Evolutionary conservation across 2,888 invertebrate genomes (phyloP).

Genomic region (Cheilosia grossa): DNA sequence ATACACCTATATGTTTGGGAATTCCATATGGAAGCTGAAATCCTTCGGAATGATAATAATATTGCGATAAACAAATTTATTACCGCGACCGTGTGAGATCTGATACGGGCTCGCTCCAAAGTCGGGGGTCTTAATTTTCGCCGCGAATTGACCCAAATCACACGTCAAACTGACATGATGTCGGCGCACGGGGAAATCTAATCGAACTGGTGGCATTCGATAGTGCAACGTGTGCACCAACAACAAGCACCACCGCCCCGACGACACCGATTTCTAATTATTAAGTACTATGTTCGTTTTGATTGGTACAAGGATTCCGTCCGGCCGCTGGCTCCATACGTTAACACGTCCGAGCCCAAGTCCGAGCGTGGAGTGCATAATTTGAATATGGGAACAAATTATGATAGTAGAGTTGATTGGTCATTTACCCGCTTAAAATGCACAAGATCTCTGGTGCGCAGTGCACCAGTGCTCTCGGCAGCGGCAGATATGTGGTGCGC

Average conservation of each 20-base stretch:
- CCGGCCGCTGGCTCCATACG: conserved; percentile 58
- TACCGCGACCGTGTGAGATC: conserved; percentile 73
- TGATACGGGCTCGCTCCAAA: conserved; percentile 47
- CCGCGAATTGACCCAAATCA: conserved; percentile 61
- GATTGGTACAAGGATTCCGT: conserved; percentile 72
- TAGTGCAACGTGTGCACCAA: conserved; percentile 26
- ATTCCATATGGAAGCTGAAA: conserved; percentile 72
- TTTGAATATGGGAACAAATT: conserved; percentile 74
- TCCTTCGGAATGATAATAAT: conserved; percentile 74
- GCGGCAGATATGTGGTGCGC: conserved; percentile 13
- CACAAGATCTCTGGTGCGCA: conserved; percentile 16
- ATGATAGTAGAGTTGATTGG: conserved; percentile 72
- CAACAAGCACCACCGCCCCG: conserved; percentile 26
- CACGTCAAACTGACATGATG: conserved; percentile 44
- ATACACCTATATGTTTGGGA: conserved; percentile 21
- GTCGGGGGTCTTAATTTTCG: conserved; percentile 58
- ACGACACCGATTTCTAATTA: conserved; percentile 72
- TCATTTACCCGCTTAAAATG: conserved; percentile 70
- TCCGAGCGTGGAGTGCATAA: conserved; percentile 64
- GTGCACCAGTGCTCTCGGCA: not conserved
- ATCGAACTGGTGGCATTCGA: conserved; percentile 62
- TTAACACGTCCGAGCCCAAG: conserved; percentile 62
- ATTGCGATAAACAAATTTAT: conserved; percentile 75
- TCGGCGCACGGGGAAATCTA: conserved; percentile 42
- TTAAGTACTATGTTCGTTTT: conserved; percentile 67